Conservation (phyloP, 2,888 invertebrate genomes). For the Temnothorax ravouxi region DNA sequence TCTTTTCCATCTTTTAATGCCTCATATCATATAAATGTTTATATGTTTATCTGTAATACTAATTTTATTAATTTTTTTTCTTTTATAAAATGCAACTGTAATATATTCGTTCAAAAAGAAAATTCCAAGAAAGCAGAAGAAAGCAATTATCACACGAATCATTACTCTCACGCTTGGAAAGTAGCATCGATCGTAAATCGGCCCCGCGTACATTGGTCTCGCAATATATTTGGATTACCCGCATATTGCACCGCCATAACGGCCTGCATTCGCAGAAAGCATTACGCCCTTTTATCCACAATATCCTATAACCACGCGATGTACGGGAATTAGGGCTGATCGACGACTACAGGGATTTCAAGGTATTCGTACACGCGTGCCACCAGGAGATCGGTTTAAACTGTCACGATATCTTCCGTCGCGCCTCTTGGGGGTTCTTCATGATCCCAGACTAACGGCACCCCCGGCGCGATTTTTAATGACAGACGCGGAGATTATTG, state of each 20-base stretch:
- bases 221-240: constrained; percentile 60
- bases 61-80: neutral
- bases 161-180: neutral
- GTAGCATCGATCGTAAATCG: constrained; percentile 19
- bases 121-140: neutral
- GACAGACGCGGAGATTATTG: constrained; percentile 63
- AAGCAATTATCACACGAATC: neutral
- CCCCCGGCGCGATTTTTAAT: constrained; percentile 76
- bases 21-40: neutral
- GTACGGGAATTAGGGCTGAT: constrained; percentile 70
- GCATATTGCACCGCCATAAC: constrained; percentile 35
- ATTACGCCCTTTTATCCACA: constrained; percentile 62
- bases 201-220: neutral
- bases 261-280: constrained; percentile 45
- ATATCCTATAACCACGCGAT: constrained; percentile 64
- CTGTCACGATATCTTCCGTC: constrained; percentile 49
- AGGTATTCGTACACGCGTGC: constrained; percentile 57
- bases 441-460: constrained; percentile 70
- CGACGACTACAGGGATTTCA: constrained; percentile 65
- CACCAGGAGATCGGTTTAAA: constrained; percentile 38
- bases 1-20: neutral
- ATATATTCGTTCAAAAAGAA: neutral
- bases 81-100: neutral
- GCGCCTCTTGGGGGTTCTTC: constrained; percentile 66
- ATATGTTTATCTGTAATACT: neutral